Conservation (phyloP, 2,888 invertebrate species). For the Cylindroiulus punctatus region DNA sequence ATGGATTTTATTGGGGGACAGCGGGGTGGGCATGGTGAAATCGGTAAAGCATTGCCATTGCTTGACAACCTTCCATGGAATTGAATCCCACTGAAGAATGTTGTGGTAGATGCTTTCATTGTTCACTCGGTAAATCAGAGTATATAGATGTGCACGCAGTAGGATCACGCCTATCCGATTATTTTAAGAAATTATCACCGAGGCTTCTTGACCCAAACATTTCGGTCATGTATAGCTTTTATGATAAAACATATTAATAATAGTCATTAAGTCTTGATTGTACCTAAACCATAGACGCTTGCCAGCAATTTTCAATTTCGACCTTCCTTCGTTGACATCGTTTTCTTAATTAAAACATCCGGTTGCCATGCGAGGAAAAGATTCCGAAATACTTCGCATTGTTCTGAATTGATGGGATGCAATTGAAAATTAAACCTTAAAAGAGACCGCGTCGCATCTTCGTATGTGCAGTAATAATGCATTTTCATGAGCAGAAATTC, state of each 20-base stretch:
- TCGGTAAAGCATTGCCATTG: neutral
- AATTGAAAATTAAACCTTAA: neutral
- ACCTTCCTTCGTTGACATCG: neutral
- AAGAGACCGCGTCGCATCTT: neutral
- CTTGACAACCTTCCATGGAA: constrained; percentile 25
- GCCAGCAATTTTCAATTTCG: neutral
- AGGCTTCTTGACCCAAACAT: neutral
- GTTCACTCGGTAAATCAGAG: neutral
- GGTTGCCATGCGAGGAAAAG: neutral
- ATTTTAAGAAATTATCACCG: neutral
- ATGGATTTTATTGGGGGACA: constrained; percentile 12
- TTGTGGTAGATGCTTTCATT: neutral
- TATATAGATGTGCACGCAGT: too few relatives aligned
- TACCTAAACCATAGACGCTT: neutral
- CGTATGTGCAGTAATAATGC: neutral
- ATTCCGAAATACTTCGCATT: neutral
- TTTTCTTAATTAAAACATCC: neutral
- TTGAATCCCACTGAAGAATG: neutral
- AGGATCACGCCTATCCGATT: neutral
- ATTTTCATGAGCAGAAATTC: neutral
- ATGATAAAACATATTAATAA: neutral
- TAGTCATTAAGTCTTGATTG: neutral
- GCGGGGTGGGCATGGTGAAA: constrained; percentile 8
- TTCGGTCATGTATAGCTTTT: neutral
- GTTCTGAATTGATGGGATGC: neutral